A percentile compares a stretch with the other conserved stretches of the same genome.
phyloP scores from a whole-genome alignment of 2,797 vertebrate genomes.

The Schizothorax lantsangensis region DNA sequence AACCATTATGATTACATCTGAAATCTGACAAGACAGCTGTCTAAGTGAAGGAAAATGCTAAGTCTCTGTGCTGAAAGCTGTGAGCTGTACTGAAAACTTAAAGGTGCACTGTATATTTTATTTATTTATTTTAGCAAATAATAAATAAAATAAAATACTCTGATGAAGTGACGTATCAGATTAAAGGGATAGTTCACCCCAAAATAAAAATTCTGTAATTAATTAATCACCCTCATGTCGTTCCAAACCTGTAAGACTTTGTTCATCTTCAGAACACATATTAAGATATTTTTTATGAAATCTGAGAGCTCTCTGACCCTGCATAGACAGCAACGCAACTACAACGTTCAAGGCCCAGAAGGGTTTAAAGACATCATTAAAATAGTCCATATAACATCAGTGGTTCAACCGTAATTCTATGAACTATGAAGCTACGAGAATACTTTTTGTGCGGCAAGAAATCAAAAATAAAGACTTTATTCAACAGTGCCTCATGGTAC shows the following conservation, averaged over 20 bases:
- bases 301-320: too few species aligned
- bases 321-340: neutral
- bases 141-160: too few species aligned
- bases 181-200: neutral
- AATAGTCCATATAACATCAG: neutral
- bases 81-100: neutral
- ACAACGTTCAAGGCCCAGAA: neutral
- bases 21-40: constrained; percentile 16
- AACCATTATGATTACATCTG: neutral
- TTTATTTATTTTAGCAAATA: neutral
- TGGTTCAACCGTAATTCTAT: neutral
- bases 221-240: neutral
- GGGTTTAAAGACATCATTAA: neutral
- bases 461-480: neutral
- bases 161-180: neutral
- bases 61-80: neutral
- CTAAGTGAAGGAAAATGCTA: neutral
- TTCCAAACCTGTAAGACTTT: neutral
- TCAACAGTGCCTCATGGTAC: neutral
- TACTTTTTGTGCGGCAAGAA: neutral
- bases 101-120: neutral
- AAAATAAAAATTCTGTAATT: neutral
- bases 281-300: too few species aligned
- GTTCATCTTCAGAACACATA: neutral
- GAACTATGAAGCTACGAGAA: neutral